Evolutionary conservation across 2,888 invertebrate genomes (phyloP), one percentile per base, ranked within the genome.

Genomic region (Hoplodrina blanda): DNA sequence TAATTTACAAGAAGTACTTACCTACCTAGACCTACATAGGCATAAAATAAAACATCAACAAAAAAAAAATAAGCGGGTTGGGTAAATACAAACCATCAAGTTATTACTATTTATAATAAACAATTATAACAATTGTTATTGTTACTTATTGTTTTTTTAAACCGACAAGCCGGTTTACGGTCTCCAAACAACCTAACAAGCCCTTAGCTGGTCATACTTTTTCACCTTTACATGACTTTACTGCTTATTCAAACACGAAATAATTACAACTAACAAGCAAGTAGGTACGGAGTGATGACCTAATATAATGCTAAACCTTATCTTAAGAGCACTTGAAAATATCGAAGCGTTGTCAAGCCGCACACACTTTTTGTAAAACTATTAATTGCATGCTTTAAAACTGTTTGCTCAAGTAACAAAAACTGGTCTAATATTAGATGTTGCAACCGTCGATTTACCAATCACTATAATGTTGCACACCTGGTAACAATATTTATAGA

Each of bases 401-500:
- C 70, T 20, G 64, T 73, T 69, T 73, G 62, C 69, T 13, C 65
- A 50, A 53, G 46, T 52, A 75, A 76, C 63, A 80, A 80, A 80
- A 82, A 80, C 75, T 73, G 57, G 56, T 76, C 64, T 75, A 78
- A 71, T 72, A 77, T 74, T 80, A 78, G 70, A 74, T 73, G 78
- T 83, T 80, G 85, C 87, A 88, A 85, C 84, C 84, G 84, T 63
- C 86, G 84, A 86, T 88, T 87, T 87, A 86, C 86, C 80, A 88
- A 89, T 78, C 85, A 87, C 85, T 88, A 85, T 87, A 87, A 25
- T 84, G 72, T 78, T 81, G 83, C 84, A 87, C 91, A 91, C 91
- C 91, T 92, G 90, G 90, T 86, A 79, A 69, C 80, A 86, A 88
- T 88, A 91, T 90, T 87, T 85, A 88, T 87, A 88, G 87, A 86